Base-by-base conservation (phyloP, 2,888 invertebrate genomes). In the Noctuana brunneofusca region DNA sequence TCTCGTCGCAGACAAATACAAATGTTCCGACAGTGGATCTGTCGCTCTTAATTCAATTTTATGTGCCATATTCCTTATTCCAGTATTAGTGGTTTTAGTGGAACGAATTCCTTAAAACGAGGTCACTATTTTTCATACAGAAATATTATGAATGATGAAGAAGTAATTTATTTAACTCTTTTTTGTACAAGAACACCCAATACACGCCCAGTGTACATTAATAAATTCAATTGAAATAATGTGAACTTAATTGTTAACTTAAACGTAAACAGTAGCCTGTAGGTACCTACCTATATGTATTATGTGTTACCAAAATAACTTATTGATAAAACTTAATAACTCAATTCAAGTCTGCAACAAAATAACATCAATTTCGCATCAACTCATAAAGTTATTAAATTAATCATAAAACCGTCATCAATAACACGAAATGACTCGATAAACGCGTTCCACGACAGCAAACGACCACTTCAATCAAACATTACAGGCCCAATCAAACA, bases 401-500 rank as follows among this genome's bases (percentile, higher is more conserved):
- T 22, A 48, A 48, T 48, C 48, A 48, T 48, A 38, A 48, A 48
- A 22, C 22, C 18, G n/a, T 48, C 20, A 48, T 48, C 20, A 48
- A 48, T 20, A 24, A 48, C 43, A 20, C 16, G 22, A 48, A 22
- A 48, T 38, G 48, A 24, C 22, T 20, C 48, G 38, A 32, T 32
- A 32, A 46, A 46, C 18, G 16, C 22, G 24, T 38, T 22, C 12
- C 22, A 5, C 14, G 43, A 12, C 27, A 43, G 35, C 43, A 43
- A 55, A 55, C 22, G 43, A 12, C 2, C 43, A 57, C 62, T 43
- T 65, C 55, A 64, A 18, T 18, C 16, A 43, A 18, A 43, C 18
- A 43, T 41, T 41, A 4, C 41, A 16, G 16, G n/a, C 4, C 41
- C 41, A 41, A 41, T 41, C 41, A 41, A 16, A 35, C 35, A 35